Evolutionary conservation across 2,113 vertebrate species (phyloP).

Genomic region (Oenanthe melanoleuca): DNA sequence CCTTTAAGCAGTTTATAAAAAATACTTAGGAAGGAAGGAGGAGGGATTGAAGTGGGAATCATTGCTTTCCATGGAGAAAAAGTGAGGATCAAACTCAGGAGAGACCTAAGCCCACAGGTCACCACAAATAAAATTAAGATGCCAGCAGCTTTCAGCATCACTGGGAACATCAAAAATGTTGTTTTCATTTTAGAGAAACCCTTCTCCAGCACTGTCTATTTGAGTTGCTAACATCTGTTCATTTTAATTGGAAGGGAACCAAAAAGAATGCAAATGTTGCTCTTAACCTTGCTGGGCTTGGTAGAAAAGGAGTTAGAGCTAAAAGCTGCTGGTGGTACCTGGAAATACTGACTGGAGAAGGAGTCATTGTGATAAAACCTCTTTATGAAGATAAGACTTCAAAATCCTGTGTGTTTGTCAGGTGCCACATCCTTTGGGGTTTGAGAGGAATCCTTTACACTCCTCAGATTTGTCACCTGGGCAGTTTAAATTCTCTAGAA

Average conservation of each 20-base stretch:
- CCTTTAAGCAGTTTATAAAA: neutral
- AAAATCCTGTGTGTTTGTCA: neutral
- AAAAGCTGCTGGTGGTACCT: neutral
- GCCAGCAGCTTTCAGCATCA: fast-evolving
- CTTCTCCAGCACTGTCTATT: neutral
- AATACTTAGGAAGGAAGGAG: neutral
- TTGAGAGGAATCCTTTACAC: neutral
- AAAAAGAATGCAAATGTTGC: fast-evolving
- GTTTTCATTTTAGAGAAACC: neutral
- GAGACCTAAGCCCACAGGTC: neutral
- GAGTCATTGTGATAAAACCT: neutral
- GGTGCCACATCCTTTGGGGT: neutral
- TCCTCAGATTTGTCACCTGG: neutral
- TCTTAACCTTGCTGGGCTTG: neutral
- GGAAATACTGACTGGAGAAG: neutral
- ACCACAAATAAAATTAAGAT: neutral
- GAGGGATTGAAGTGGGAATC: neutral
- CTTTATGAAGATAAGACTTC: neutral
- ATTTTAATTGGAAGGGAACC: neutral
- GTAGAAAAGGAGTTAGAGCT: neutral
- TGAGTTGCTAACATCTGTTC: neutral
- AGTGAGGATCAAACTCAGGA: neutral
- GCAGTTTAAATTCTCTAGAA: neutral
- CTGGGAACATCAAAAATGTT: neutral
- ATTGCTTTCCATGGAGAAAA: neutral